A percentile compares a stretch with the other conserved stretches of the same genome.
Conservation (phyloP, 2,888 invertebrate genomes). For the Nomada fabriciana region DNA sequence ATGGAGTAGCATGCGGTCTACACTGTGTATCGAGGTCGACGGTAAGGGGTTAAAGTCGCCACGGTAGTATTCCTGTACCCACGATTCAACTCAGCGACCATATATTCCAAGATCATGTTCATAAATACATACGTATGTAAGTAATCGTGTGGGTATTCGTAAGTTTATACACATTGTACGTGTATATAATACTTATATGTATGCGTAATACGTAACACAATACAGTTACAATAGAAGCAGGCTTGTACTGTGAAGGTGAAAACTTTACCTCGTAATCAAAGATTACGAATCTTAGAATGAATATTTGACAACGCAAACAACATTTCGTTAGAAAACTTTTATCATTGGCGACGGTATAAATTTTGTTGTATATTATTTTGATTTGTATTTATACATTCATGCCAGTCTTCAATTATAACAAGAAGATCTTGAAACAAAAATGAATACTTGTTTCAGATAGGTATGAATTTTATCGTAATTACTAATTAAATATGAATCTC, state of each 20-base stretch:
- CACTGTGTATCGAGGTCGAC: conserved; percentile 43
- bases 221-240: not conserved
- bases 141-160: not conserved
- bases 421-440: not conserved
- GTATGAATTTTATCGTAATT: not conserved
- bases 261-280: not conserved
- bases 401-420: no score
- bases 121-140: conserved; percentile 24
- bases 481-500: not conserved
- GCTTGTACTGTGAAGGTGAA: not conserved
- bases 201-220: not conserved
- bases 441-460: no score
- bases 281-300: not conserved
- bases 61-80: conserved; percentile 33
- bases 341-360: no score
- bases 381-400: no score
- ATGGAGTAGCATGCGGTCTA: conserved; percentile 23
- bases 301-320: no score
- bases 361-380: no score
- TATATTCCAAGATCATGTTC: conserved; percentile 35
- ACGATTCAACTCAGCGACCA: conserved; percentile 41
- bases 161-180: not conserved
- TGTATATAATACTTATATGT: not conserved
- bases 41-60: conserved; percentile 57
- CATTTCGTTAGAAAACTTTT: no score